phyloP scores from a whole-genome alignment of 2,888 invertebrate species.

The Terebella lapidaria region DNA sequence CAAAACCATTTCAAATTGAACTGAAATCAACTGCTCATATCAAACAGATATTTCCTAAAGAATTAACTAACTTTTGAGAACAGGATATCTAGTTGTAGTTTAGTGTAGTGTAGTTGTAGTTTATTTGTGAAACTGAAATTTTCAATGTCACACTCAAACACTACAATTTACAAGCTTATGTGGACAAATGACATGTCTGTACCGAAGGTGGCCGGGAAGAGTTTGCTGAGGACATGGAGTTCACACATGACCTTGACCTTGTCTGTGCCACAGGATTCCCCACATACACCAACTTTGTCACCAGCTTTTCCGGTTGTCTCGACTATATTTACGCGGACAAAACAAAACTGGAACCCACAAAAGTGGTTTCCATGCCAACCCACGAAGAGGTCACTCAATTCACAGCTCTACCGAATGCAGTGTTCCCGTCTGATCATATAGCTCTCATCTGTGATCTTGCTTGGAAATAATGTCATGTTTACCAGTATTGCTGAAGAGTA shows the following conservation, averaged over 20 bases:
- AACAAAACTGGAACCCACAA: slow-evolving; percentile 42
- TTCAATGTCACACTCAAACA: too few relatives aligned
- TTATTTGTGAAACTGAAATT: too few relatives aligned
- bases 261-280: slow-evolving; percentile 77
- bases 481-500: too few relatives aligned
- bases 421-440: slow-evolving; percentile 91
- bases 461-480: slow-evolving; percentile 26
- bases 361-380: slow-evolving; percentile 76
- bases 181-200: too few relatives aligned
- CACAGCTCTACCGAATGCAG: slow-evolving; percentile 78
- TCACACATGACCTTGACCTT: slow-evolving; percentile 65
- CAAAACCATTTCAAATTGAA: neutral
- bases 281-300: slow-evolving; percentile 76
- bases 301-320: slow-evolving; percentile 75
- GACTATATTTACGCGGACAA: slow-evolving; percentile 87
- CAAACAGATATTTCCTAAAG: too few relatives aligned
- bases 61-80: too few relatives aligned
- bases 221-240: slow-evolving; percentile 59
- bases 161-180: too few relatives aligned
- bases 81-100: too few relatives aligned
- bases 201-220: slow-evolving; percentile 59
- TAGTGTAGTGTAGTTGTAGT: too few relatives aligned
- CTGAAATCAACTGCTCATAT: too few relatives aligned
- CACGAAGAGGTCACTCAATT: slow-evolving; percentile 70
- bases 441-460: slow-evolving; percentile 63